Evolutionary conservation across 2,113 vertebrate species (phyloP).

Genomic region (Etheostoma spectabile): DNA sequence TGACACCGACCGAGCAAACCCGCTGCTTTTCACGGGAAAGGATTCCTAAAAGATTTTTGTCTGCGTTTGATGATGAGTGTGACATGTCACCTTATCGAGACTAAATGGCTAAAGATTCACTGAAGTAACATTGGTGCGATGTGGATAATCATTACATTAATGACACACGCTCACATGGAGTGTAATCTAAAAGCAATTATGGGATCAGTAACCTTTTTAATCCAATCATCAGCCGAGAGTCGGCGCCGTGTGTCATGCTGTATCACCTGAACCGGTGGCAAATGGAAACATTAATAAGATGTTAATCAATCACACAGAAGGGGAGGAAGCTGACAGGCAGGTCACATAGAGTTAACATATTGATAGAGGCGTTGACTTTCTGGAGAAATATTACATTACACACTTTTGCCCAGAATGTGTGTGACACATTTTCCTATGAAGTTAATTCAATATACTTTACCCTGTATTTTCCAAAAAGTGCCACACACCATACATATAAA

Average conservation of each 20-base stretch:
- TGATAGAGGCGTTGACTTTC: conserved; percentile 39
- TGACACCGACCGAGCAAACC: neutral
- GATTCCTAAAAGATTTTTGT: conserved; percentile 37
- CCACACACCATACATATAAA: conserved; percentile 46
- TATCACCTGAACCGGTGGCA: conserved; percentile 70
- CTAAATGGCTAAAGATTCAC: conserved; percentile 73
- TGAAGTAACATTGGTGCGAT: conserved; percentile 69
- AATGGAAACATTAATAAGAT: conserved; percentile 79
- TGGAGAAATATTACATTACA: conserved; percentile 38
- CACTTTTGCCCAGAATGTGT: conserved; percentile 32
- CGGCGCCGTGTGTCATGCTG: conserved; percentile 54
- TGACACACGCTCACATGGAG: conserved; percentile 67
- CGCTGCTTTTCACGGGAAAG: neutral
- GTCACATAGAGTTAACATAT: conserved; percentile 59
- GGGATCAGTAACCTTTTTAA: conserved; percentile 81
- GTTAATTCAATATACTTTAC: conserved; percentile 58
- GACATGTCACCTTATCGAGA: conserved; percentile 68
- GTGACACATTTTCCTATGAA: conserved; percentile 53
- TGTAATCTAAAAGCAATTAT: conserved; percentile 83
- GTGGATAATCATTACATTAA: conserved; percentile 79
- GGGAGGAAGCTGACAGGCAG: conserved; percentile 56
- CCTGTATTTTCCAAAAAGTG: conserved; percentile 60
- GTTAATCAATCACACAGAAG: conserved; percentile 76
- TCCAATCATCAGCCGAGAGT: conserved; percentile 72
- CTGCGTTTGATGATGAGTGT: conserved; percentile 61